These are phyloP conservation scores for Nansenia antarctica DNA, from an alignment of 2,113 vertebrate species.

Conservation along the genomic window DNA sequence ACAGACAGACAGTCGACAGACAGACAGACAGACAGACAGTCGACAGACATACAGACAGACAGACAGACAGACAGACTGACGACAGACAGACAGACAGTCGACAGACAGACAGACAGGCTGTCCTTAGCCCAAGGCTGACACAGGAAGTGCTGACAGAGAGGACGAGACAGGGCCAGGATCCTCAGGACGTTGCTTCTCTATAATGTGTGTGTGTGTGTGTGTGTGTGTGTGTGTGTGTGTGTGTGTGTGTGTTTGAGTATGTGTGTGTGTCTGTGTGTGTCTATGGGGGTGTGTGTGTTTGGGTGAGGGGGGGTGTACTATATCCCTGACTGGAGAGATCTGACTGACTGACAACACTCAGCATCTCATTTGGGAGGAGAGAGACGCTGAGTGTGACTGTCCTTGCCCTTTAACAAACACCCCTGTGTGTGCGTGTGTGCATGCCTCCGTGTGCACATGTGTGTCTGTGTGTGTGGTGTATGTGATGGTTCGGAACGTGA, in stretches of 20 bases:
- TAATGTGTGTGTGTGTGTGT: too few relatives aligned
- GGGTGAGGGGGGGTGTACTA: too few relatives aligned
- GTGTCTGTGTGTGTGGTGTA: neutral
- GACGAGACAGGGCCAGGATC: slow-evolving; percentile 45
- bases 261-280: neutral
- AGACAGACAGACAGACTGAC: slow-evolving; percentile 3
- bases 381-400: neutral
- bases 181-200: slow-evolving; percentile 39
- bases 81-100: slow-evolving; percentile 43
- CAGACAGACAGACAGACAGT: slow-evolving; percentile 43
- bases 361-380: neutral
- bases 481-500: neutral
- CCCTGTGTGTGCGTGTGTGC: neutral
- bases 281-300: neutral
- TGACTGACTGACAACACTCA: neutral
- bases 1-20: too few relatives aligned
- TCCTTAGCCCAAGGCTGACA: slow-evolving; percentile 52
- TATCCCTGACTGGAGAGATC: neutral
- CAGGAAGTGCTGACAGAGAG: slow-evolving; percentile 57
- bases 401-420: neutral
- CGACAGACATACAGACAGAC: slow-evolving; percentile 50
- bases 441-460: neutral
- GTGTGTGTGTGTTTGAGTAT: neutral
- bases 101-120: slow-evolving; percentile 57
- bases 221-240: neutral